phyloP scores from a whole-genome alignment of 2,888 invertebrate species.

The Drosophila falleni region DNA sequence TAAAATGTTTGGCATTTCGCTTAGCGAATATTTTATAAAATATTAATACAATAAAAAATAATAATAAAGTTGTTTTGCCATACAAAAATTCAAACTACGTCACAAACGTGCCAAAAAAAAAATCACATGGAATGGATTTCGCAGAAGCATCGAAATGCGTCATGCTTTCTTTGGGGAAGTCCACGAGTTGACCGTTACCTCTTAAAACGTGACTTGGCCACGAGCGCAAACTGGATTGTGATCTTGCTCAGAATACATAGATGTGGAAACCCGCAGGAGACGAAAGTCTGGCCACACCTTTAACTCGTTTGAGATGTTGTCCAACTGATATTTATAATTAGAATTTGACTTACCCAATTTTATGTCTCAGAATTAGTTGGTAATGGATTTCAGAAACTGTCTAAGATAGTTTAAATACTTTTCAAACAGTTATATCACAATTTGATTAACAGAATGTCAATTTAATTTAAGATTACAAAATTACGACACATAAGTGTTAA shows the following conservation, averaged over 20 bases:
- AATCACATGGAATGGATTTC: conserved; percentile 31
- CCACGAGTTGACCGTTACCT: background rate
- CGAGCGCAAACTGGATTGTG: background rate
- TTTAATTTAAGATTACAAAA: background rate
- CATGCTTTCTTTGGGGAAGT: conserved; percentile 65
- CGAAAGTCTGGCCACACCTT: conserved; percentile 7
- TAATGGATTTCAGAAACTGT: background rate
- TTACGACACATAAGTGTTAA: conserved; percentile 9
- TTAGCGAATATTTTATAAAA: conserved; percentile 47
- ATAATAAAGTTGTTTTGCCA: conserved; percentile 17
- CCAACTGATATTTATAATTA: conserved; percentile 10
- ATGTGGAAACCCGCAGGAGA: background rate
- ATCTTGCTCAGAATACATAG: conserved; percentile 1
- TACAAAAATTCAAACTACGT: conserved; percentile 17
- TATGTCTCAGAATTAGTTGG: background rate
- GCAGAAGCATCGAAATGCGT: conserved; percentile 46
- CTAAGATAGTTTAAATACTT: conserved; percentile 1
- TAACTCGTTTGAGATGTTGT: background rate
- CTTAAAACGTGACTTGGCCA: conserved; percentile 59
- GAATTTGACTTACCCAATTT: background rate
- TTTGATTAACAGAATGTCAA: background rate
- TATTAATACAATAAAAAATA: conserved; percentile 15
- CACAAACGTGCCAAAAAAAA: conserved; percentile 37
- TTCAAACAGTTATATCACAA: background rate
- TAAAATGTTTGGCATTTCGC: conserved; percentile 25